Percentiles rank a stretch among this genome's conserved stretches.
phyloP scores from a whole-genome alignment of 2,888 invertebrate genomes.

The Dicycla oo region DNA sequence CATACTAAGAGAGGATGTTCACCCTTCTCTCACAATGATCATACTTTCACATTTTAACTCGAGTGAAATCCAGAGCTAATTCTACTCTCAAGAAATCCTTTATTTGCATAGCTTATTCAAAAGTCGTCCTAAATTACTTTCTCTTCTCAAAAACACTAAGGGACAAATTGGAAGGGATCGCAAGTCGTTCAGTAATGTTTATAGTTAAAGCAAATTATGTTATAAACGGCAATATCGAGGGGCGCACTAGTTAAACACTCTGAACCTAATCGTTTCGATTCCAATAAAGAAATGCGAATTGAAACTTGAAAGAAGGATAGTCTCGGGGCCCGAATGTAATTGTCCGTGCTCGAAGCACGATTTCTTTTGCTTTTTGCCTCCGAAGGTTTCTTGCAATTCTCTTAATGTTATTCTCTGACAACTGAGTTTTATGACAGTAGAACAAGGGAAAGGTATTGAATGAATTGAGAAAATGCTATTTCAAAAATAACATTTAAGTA shows the following conservation, averaged over 20 bases:
- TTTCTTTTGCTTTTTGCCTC: conserved; percentile 85
- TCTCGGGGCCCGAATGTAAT: conserved; percentile 81
- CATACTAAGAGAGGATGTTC: conserved; percentile 14
- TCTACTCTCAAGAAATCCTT: conserved; percentile 49
- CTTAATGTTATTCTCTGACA: conserved; percentile 83
- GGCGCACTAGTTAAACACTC: conserved; percentile 71
- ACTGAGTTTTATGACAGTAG: conserved; percentile 80
- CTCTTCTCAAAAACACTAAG: conserved; percentile 51
- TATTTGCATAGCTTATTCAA: conserved; percentile 60
- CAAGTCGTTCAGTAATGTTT: conserved; percentile 57
- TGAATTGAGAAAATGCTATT: conserved; percentile 50
- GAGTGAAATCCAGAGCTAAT: conserved; percentile 38
- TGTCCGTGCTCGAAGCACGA: conserved; percentile 82
- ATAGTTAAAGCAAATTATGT: conserved; percentile 62
- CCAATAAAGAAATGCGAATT: conserved; percentile 83
- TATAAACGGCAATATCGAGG: conserved; percentile 65
- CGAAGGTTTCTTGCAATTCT: conserved; percentile 81
- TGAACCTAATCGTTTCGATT: conserved; percentile 76
- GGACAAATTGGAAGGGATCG: conserved; percentile 55
- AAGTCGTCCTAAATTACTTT: conserved; percentile 53
- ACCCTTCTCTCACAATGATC: conserved; percentile 23
- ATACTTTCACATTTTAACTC: conserved; percentile 33
- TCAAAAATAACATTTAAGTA: too few relatives aligned
- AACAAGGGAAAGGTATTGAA: conserved; percentile 64
- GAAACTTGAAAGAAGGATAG: conserved; percentile 84